phyloP scores from a whole-genome alignment of 2,888 invertebrate genomes.

The Drosophila gaucha region DNA sequence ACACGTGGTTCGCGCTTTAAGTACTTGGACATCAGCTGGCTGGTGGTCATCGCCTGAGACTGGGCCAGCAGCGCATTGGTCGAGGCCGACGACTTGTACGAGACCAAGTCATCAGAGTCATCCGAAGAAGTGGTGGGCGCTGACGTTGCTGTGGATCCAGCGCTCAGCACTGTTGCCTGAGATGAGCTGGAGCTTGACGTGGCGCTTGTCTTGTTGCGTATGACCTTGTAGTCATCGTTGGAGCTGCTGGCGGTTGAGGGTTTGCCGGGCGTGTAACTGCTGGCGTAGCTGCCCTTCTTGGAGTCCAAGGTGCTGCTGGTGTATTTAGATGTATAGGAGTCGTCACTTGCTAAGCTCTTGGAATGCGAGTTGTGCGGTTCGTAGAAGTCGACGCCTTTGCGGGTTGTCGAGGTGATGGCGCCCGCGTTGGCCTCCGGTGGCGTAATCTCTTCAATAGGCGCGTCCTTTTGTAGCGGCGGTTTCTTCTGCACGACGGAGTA shows the following conservation, averaged over 20 bases:
- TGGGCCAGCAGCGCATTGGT: slow-evolving; percentile 83
- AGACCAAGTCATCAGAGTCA: slow-evolving; percentile 83
- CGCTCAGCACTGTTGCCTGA: slow-evolving; percentile 82
- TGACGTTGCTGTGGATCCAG: slow-evolving; percentile 82
- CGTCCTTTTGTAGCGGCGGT: slow-evolving; percentile 75
- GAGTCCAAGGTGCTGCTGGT: slow-evolving; percentile 57
- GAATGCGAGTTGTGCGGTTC: slow-evolving; percentile 81
- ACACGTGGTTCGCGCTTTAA: slow-evolving; percentile 84
- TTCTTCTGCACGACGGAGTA: slow-evolving; percentile 82
- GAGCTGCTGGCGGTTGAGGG: slow-evolving; percentile 55
- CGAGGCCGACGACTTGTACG: slow-evolving; percentile 83
- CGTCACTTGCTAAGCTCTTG: slow-evolving; percentile 64
- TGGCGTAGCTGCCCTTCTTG: slow-evolving; percentile 68
- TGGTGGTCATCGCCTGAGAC: slow-evolving; percentile 84
- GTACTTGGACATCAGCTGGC: slow-evolving; percentile 84
- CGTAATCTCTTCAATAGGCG: slow-evolving; percentile 64
- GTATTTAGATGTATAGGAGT: slow-evolving; percentile 67
- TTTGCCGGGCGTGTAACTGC: slow-evolving; percentile 61
- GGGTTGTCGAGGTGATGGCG: slow-evolving; percentile 35
- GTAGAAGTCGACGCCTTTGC: slow-evolving; percentile 81
- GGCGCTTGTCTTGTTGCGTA: slow-evolving; percentile 82
- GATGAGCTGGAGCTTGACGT: slow-evolving; percentile 83
- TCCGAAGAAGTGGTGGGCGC: slow-evolving; percentile 83
- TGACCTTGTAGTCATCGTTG: slow-evolving; percentile 81
- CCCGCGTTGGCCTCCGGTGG: slow-evolving; percentile 54